A percentile compares a stretch with the other conserved stretches of the same genome.
phyloP scores from a whole-genome alignment of 2,797 vertebrate genomes.

The Neosilurus hyrtlii region DNA sequence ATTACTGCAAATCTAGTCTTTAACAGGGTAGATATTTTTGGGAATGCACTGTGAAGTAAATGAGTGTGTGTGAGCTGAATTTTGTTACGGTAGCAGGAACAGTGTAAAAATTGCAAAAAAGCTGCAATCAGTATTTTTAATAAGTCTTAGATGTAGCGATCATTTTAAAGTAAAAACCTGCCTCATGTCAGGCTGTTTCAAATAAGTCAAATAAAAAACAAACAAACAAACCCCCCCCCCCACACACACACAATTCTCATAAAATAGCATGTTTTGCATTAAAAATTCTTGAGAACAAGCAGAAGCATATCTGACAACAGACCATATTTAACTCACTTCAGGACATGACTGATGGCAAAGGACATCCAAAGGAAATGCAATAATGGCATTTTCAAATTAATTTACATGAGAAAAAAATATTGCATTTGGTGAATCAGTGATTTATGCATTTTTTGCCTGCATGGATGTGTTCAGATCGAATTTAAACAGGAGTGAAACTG shows the following conservation, averaged over 20 bases:
- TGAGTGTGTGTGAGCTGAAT: constrained; percentile 21
- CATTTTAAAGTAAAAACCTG: constrained; percentile 62
- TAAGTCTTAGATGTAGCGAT: constrained; percentile 32
- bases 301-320: constrained; percentile 65
- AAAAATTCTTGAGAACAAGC: constrained; percentile 61
- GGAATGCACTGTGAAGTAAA: background rate
- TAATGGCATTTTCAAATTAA: constrained; percentile 61
- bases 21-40: background rate
- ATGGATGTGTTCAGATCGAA: background rate
- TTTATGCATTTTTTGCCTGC: background rate
- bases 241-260: constrained; percentile 61
- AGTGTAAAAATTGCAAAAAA: background rate
- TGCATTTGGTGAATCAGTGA: constrained; percentile 12
- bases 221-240: constrained; percentile 30
- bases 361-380: constrained; percentile 68
- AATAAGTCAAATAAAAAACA: constrained; percentile 51
- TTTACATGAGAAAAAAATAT: constrained; percentile 45
- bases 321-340: constrained; percentile 68
- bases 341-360: constrained; percentile 66
- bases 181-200: constrained; percentile 47
- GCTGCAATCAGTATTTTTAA: background rate
- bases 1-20: background rate
- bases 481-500: background rate
- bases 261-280: constrained; percentile 70
- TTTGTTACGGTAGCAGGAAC: constrained; percentile 24